Base-by-base conservation (phyloP, 1,140 invertebrate species). In the Papilio glaucus region DNA sequence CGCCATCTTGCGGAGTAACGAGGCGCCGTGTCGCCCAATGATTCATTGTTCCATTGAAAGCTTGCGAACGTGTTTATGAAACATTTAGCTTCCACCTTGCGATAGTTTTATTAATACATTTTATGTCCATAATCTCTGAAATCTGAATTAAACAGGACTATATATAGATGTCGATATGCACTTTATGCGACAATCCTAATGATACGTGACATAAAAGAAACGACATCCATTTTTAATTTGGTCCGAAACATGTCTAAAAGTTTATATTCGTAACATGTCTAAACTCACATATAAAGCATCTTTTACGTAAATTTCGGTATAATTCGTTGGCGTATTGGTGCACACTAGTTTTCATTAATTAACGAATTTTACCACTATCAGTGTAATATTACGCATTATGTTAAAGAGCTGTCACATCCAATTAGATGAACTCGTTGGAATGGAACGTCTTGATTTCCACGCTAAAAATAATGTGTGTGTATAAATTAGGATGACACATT, bases 1-100 rank as follows among this genome's bases (percentile, higher is more conserved):
- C 84, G 72, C 71, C 78, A 85, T 85, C 81, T 79, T 49, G 15
- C 73, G 70, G 76, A 74, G 69, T 77, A 73, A 60, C 39, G 42
- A 45, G 37, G 71, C 71, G 42, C 67, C 67, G 21, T 49, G 41
- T 69, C 45, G 41, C 24, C 13, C 45, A 6, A 26, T 49, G 67
- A 65, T 65, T 65, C 62, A 65, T 39, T 65, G 62, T 65, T 65
- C 29, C 29, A 39, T 65, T 65, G 33, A 65, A 65, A 65, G 49
- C 49, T 57, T 26, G 49, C 18, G 18, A 21, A 57, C 39, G 72
- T 65, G 63, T 74, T 74, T 74, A 74, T 71, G 62, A 74, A 65
- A 53, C 68, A 71, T 74, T 41, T 41, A 21, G 45, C 65, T 41
- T 74, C 61, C 53, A 42, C 53, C 65, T 49, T 72, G 61, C 26